Percentiles rank a stretch among this genome's conserved stretches.
Evolutionary conservation across 2,797 vertebrate species (phyloP).

Genomic region (Gymnopithys bicolor): DNA sequence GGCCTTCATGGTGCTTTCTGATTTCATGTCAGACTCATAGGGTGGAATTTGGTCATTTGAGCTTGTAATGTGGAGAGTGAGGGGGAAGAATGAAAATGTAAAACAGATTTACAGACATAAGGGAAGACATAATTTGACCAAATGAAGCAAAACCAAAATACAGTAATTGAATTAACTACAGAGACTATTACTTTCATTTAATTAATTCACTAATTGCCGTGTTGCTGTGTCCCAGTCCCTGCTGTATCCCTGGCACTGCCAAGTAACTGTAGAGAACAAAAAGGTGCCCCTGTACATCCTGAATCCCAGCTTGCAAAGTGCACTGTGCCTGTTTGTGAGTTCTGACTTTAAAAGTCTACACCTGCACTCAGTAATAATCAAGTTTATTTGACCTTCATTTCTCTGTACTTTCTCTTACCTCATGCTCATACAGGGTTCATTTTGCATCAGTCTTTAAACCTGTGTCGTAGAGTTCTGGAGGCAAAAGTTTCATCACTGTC

Average conservation of each 20-base stretch:
- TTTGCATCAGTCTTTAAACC: not conserved
- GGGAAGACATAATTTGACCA: conserved; percentile 24
- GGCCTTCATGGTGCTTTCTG: not conserved
- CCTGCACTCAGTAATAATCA: not conserved
- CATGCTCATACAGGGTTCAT: not conserved
- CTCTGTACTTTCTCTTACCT: not conserved
- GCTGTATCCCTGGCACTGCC: not conserved
- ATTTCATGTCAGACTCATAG: not conserved
- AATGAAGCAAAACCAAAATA: conserved; percentile 30
- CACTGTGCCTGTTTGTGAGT: not conserved
- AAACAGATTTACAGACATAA: conserved; percentile 18
- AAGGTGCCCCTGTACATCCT: not conserved
- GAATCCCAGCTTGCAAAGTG: not conserved
- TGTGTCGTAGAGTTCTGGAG: not conserved
- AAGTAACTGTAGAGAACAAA: not conserved
- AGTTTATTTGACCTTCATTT: not conserved
- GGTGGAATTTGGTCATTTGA: not conserved
- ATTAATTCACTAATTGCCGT: not conserved
- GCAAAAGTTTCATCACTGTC: not conserved
- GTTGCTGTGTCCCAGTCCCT: not conserved
- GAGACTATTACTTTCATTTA: conserved; percentile 4
- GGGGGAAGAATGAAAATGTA: not conserved
- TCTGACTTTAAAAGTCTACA: not conserved
- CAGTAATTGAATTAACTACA: conserved; percentile 4
- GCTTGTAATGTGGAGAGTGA: not conserved